Evolutionary conservation across 2,888 invertebrate species (phyloP), one percentile per base, ranked within the genome.

Genomic region (Diadromus collaris): DNA sequence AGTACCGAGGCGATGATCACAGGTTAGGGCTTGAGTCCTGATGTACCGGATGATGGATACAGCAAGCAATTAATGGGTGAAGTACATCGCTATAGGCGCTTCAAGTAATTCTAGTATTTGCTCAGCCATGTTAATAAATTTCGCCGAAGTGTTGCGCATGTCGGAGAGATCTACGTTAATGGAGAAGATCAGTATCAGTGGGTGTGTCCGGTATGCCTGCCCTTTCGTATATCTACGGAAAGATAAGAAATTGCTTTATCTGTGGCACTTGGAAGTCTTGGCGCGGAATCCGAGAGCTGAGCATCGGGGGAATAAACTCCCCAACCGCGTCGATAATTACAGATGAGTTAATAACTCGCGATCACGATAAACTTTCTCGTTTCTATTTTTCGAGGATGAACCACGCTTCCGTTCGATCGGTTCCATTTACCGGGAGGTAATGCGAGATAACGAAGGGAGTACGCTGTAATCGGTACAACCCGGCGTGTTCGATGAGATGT

Each of bases 191-290:
- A 4, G 16, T 13, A 19, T 27, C 60, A 29, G 34, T 60, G 41
- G 74, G 51, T 60, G 60, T 60, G 60, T 67, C 38, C 24, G n/a
- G 2, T 54, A 54, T 48, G 27, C 61, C 29, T 34, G 21, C 44
- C 29, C 60, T 4, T 13, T 7, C 38, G 48, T 72, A 79, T 71
- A 41, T 64, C 63, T 68, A 51, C 38, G 76, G 76, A 58, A 71
- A 71, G 67, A 79, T 76, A 72, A 71, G 64, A 72, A 76, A 79
- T 72, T 76, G 29, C 79, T 72, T 75, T 69, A 79, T 76, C 68
- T 75, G 58, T 6, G 61, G 51, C 67, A 21, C 67, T 29, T 32
- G 48, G 58, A 75, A 74, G 63, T 46, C 63, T 38, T 38, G 54
- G 48, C 60, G 24, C 3, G 21, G 58, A 56, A 9, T 24, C 27